Evolutionary conservation across 2,888 invertebrate genomes (phyloP), one percentile per base, ranked within the genome.

Genomic region (Tholera decimalis): DNA sequence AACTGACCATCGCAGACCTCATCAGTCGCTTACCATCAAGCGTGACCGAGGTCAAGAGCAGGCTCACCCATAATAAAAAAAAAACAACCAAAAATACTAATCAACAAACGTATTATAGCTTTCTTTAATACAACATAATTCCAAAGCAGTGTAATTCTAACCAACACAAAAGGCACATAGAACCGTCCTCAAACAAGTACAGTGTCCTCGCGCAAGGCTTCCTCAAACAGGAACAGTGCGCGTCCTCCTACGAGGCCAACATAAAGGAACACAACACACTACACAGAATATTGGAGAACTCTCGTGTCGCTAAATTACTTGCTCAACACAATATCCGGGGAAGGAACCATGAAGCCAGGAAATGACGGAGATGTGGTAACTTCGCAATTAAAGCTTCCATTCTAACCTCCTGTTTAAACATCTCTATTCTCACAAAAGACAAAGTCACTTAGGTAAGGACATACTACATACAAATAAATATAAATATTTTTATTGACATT

Each of bases 271-370:
- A 54, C 62, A 57, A 59, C 54, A 54, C 39, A 72, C 44, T 20
- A 49, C 63, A 66, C 54, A 65, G 35, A 49, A 44, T 41, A 47
- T 24, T 30, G 39, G 39, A 70, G 62, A 53, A 59, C 64, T 24
- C 77, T 72, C 50, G 43, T 55, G 50, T 55, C 70, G 56, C 51
- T 54, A 76, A 79, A 84, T 84, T 77, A 84, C 84, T 82, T 79
- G 71, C 69, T 77, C 79, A 79, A 83, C 85, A 84, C 73, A 84
- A 84, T 83, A 81, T 84, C 82, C 84, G 82, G 75, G 55, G 54
- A 8, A 44, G 33, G n/a, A 8, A 11, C 18, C 1, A 9, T 0
- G 43, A 35, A 75, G 18, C 26, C 0, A 5, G 26, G 39, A 61
- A 50, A 5, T n/a, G 15, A 20, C 0, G 15, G 7, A 5, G 55